A percentile compares a stretch with the other conserved stretches of the same genome.
Conservation (phyloP, 2,113 vertebrate species). For the Pygoscelis antarcticus region DNA sequence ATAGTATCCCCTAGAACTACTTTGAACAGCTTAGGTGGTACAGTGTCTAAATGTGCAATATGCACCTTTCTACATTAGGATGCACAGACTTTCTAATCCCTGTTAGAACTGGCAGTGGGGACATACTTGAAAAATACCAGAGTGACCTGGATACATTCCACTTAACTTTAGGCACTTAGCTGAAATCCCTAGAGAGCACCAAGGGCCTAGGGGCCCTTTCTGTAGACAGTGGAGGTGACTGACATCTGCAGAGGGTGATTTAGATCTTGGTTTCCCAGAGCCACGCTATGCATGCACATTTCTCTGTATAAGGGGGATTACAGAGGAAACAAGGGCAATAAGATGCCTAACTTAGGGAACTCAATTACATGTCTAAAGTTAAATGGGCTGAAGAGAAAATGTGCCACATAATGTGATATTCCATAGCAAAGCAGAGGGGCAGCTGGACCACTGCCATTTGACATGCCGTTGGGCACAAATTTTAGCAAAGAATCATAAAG, state of each 20-base stretch:
- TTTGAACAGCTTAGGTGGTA: not conserved
- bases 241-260: not conserved
- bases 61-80: not conserved
- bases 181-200: not conserved
- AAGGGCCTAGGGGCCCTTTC: not conserved
- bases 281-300: not conserved
- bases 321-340: not conserved
- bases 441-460: not conserved
- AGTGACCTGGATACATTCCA: not conserved
- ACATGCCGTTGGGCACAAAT: not conserved
- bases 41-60: not conserved
- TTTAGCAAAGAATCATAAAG: not conserved
- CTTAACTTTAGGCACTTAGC: not conserved
- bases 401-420: not conserved
- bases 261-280: not conserved
- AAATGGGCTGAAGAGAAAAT: not conserved
- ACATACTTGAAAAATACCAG: not conserved
- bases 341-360: not conserved
- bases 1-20: not conserved
- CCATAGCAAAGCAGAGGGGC: not conserved
- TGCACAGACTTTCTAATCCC: not conserved
- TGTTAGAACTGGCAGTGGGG: not conserved
- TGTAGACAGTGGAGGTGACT: not conserved
- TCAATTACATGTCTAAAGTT: not conserved
- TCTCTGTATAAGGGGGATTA: not conserved